Evolutionary conservation across 2,888 invertebrate species (phyloP).

Genomic region (Malthinus flaveolus): DNA sequence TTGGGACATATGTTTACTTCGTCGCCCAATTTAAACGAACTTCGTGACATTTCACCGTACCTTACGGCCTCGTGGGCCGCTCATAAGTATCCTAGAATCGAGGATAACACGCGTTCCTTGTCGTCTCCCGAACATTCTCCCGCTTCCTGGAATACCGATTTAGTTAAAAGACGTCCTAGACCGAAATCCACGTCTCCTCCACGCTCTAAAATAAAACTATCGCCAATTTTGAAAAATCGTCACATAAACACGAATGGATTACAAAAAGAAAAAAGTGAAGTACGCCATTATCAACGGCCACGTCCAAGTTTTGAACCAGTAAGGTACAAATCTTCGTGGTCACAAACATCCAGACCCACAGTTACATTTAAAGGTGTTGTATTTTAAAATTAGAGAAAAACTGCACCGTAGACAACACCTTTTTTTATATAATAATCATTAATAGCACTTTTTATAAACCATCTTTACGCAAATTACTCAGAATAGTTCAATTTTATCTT

Average conservation of each 20-base stretch:
- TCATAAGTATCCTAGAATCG: slow-evolving; percentile 72
- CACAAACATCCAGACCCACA: slow-evolving; percentile 61
- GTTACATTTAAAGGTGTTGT: slow-evolving; percentile 75
- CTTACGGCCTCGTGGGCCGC: slow-evolving; percentile 80
- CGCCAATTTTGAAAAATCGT: slow-evolving; percentile 49
- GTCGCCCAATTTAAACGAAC: slow-evolving; percentile 76
- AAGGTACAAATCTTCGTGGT: slow-evolving; percentile 55
- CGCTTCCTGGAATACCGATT: slow-evolving; percentile 41
- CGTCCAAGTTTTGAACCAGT: slow-evolving; percentile 48
- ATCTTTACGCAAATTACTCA: slow-evolving; percentile 21
- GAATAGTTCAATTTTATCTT: slow-evolving; percentile 29
- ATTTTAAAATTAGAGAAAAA: slow-evolving; percentile 35
- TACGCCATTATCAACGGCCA: slow-evolving; percentile 75
- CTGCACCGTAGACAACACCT: slow-evolving; percentile 30
- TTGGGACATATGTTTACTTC: slow-evolving; percentile 81
- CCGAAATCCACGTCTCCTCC: slow-evolving; percentile 58
- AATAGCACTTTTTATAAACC: slow-evolving; percentile 20
- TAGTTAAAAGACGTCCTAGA: slow-evolving; percentile 52
- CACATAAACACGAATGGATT: slow-evolving; percentile 25
- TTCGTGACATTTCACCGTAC: slow-evolving; percentile 78
- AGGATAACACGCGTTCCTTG: slow-evolving; percentile 69
- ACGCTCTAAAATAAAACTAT: slow-evolving; percentile 54
- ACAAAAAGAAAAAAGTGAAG: slow-evolving; percentile 71
- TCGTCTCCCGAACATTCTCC: slow-evolving; percentile 56
- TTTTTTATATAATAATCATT: slow-evolving; percentile 11